Conservation (phyloP, 30 jellyfish, hydroid and myxozoan species). For the Aurelia aurita complex sp. Pacific region DNA sequence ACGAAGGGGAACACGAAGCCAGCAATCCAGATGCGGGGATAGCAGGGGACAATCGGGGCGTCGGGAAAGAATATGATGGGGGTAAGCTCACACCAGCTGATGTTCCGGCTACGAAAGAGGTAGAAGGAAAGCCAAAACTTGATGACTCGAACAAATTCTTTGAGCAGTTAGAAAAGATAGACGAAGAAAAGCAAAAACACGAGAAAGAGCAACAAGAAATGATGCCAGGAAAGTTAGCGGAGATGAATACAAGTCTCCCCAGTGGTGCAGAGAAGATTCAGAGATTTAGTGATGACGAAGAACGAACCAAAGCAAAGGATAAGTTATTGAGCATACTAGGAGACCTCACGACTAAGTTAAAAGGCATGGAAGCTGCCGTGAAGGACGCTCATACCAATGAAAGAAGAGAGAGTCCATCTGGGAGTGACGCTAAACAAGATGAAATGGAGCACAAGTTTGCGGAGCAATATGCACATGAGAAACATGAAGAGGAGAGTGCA, state of each 20-base stretch:
- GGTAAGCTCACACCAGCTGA: slow-evolving; percentile 52
- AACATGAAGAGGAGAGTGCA: not conserved
- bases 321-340: slow-evolving; percentile 78
- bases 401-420: slow-evolving; percentile 49
- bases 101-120: not conserved
- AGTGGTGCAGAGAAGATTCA: slow-evolving; percentile 9
- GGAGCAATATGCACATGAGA: slow-evolving; percentile 1
- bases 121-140: slow-evolving; percentile 2
- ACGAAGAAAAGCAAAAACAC: slow-evolving; percentile 57
- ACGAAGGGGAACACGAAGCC: not conserved
- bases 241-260: slow-evolving; percentile 2
- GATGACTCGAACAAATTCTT: slow-evolving; percentile 62
- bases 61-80: slow-evolving; percentile 67
- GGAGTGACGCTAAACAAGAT: not conserved
- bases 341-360: slow-evolving; percentile 82
- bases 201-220: slow-evolving; percentile 36
- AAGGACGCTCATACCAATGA: slow-evolving; percentile 53
- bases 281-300: slow-evolving; percentile 45
- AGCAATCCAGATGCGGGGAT: slow-evolving; percentile 7
- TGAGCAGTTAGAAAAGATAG: slow-evolving; percentile 76
- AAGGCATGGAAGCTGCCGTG: slow-evolving; percentile 96
- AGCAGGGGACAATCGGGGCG: slow-evolving; percentile 45
- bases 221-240: slow-evolving; percentile 35
- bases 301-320: slow-evolving; percentile 84
- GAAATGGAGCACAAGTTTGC: slow-evolving; percentile 10